Base-by-base conservation (phyloP, 2,797 vertebrate genomes). In the Phalanger gymnotis region DNA sequence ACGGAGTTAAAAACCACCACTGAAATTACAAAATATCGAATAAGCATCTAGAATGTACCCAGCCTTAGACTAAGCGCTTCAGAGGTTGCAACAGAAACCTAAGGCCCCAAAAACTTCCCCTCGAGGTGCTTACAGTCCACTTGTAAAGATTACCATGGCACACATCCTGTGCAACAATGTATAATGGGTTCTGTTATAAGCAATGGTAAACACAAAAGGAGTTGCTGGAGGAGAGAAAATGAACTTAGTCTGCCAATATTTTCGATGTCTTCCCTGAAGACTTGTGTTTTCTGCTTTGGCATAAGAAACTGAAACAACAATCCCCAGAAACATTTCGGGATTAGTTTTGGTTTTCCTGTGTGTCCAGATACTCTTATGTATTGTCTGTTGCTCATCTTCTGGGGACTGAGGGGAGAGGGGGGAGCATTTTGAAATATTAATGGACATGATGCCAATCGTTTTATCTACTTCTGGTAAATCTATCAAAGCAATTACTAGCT, bases 381-480 rank as follows among this genome's bases (percentile, higher is more conserved):
- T 94, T 97, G 87, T 81, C 1, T 1, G 1, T 91, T 96, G 53
- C 73, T 94, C 93, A 53, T 93, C 94, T 90, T 19, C 40, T 25
- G 7, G 40, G 40, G 40, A 47, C 40, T 81, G 73, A 87, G 91
- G 40, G 92, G 53, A 95, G 61, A 93, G 61, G 1, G 55, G 92
- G 40, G n/a, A 31, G 31, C 6, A 51, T n/a, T 61, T 81, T 91
- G 92, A 89, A 56, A 55, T 31, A 0, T 92, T 97, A 19, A 4
- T 5, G 34, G 56, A 31, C 94, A 16, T 91, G 95, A 66, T 96
- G 96, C 66, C 91, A 53, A n/a, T 40, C 25, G 56, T 92, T 3
- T 95, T 91, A 5, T 0, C 73, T 95, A 73, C 93, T 98, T 92
- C 94, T 95, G 93, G 6, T 95, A 93, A 95, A 98, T 97, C 97